These are phyloP conservation scores for Holacanthus passer DNA, from an alignment of 2,113 vertebrate genomes.

Conservation along the genomic window DNA sequence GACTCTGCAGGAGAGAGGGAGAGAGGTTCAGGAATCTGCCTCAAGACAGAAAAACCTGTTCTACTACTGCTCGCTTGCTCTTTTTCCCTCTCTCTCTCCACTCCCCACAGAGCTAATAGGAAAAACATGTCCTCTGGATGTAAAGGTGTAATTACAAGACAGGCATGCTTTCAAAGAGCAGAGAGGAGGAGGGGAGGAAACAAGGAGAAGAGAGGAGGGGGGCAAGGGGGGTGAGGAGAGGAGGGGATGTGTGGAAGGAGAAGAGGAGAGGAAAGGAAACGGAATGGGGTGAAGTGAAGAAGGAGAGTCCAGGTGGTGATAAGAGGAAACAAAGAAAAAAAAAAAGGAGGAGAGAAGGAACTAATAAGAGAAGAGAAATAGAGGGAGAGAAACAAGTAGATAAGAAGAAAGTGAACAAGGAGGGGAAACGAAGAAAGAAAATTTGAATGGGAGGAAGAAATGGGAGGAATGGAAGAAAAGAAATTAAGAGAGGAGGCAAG, in stretches of 20 bases:
- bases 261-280: not conserved
- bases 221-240: not conserved
- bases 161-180: conserved; percentile 72
- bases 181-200: conserved; percentile 18
- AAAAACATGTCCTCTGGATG: conserved; percentile 74
- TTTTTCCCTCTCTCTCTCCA: not conserved
- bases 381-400: not conserved
- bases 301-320: not conserved
- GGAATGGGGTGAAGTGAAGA: not conserved
- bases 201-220: not conserved
- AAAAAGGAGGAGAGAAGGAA: not conserved
- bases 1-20: conserved; percentile 5
- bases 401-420: not conserved
- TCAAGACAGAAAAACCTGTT: conserved; percentile 75
- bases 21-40: conserved; percentile 64
- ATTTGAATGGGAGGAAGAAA: no score
- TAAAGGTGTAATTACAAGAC: conserved; percentile 80
- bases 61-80: conserved; percentile 18
- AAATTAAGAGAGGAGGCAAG: not conserved
- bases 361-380: not conserved
- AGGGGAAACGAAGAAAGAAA: not conserved
- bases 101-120: conserved; percentile 70
- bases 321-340: not conserved
- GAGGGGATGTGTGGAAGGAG: not conserved
- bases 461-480: not conserved